These are phyloP conservation scores for Montifringilla adamsi DNA, from an alignment of 2,113 vertebrate species.

Conservation along the genomic window DNA sequence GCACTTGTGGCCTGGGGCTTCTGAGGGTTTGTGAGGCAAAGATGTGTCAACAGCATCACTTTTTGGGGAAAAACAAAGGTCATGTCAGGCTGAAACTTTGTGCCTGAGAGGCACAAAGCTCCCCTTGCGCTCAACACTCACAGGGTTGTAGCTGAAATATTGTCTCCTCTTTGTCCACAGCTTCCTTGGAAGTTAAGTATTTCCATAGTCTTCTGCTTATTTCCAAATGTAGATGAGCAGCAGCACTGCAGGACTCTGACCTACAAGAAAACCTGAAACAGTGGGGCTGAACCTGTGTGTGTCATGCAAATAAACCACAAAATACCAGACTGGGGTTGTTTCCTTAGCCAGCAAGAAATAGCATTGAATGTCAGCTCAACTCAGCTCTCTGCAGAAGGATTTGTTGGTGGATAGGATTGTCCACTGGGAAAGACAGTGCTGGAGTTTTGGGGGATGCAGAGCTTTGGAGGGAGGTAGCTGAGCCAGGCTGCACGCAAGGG, in stretches of 20 bases:
- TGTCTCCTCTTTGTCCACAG: background rate
- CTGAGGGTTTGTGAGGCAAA: background rate
- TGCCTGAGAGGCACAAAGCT: background rate
- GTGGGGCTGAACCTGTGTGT: background rate
- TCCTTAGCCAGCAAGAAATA: background rate
- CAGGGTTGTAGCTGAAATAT: background rate
- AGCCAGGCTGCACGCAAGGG: background rate
- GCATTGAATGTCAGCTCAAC: rapidly evolving
- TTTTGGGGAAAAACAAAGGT: background rate
- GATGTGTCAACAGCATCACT: background rate
- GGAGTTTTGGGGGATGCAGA: background rate
- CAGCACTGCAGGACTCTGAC: background rate
- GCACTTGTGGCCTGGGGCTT: background rate
- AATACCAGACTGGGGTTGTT: background rate
- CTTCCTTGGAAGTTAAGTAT: background rate
- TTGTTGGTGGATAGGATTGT: background rate
- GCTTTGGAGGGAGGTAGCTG: background rate
- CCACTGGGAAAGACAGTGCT: background rate
- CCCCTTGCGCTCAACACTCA: rapidly evolving
- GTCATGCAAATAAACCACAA: rapidly evolving
- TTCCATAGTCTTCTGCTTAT: rapidly evolving
- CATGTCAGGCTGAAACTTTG: rapidly evolving
- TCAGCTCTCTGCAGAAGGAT: background rate
- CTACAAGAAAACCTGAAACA: background rate
- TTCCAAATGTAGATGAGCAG: background rate